Evolutionary conservation across 2,888 invertebrate genomes (phyloP).

Genomic region (Nemoura dubitans): DNA sequence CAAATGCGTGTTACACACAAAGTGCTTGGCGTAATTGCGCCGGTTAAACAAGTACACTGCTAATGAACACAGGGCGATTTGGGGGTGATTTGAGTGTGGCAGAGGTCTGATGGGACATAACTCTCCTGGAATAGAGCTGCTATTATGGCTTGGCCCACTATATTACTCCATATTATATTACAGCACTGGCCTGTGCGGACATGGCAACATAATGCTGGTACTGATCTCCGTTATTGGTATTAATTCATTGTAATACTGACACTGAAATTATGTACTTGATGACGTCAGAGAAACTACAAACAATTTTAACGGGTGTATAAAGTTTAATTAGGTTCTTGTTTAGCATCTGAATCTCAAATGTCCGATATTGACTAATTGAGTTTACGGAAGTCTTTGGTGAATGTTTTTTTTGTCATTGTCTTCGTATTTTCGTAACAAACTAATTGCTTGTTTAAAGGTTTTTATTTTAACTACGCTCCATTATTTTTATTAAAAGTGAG

Average conservation of each 20-base stretch:
- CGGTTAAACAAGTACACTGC: neutral
- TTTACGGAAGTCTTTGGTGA: too few relatives aligned
- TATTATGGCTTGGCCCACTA: neutral
- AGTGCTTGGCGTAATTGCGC: neutral
- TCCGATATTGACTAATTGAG: too few relatives aligned
- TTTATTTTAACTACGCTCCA: too few relatives aligned
- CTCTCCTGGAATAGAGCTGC: neutral
- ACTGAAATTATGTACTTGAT: constrained; percentile 17
- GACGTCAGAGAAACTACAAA: neutral
- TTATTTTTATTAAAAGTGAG: too few relatives aligned
- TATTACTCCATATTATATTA: neutral
- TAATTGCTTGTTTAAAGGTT: too few relatives aligned
- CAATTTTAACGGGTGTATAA: neutral
- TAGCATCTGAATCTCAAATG: too few relatives aligned
- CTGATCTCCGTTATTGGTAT: constrained; percentile 23
- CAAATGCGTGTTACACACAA: neutral
- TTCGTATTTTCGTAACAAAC: too few relatives aligned
- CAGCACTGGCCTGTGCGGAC: neutral
- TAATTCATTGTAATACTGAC: neutral
- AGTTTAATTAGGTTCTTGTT: neutral
- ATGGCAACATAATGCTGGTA: neutral
- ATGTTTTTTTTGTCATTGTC: too few relatives aligned
- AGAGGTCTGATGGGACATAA: neutral
- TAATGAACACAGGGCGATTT: constrained; percentile 14
- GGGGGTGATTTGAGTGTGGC: neutral